These are phyloP conservation scores for Cygnus buccinator DNA, from an alignment of 2,113 vertebrate species.

Conservation along the genomic window DNA sequence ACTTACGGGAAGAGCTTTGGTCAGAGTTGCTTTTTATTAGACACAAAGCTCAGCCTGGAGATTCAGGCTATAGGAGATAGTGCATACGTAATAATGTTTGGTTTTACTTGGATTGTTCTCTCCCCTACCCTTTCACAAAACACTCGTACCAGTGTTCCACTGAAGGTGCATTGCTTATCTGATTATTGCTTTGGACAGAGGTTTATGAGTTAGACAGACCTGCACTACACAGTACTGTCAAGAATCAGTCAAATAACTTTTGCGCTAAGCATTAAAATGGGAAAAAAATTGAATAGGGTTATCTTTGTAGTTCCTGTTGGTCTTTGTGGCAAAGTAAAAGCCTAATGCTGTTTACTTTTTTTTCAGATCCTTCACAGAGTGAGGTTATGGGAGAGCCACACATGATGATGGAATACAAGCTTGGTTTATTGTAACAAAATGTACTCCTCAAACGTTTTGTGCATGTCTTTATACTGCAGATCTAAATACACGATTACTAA, in stretches of 20 bases:
- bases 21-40: not conserved
- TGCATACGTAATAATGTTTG: not conserved
- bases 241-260: not conserved
- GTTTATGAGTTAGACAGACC: not conserved
- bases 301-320: not conserved
- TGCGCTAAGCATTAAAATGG: not conserved
- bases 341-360: not conserved
- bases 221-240: not conserved
- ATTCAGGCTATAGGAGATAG: not conserved
- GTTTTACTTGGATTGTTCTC: not conserved
- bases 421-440: conserved; percentile 85
- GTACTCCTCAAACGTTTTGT: conserved; percentile 11
- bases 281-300: not conserved
- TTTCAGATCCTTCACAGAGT: conserved; percentile 89
- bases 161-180: not conserved
- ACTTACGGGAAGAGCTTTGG: not conserved
- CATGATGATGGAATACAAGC: conserved; percentile 91
- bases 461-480: conserved; percentile 23
- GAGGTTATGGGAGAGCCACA: conserved; percentile 97
- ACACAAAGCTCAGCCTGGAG: not conserved
- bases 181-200: not conserved
- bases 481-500: conserved; percentile 55
- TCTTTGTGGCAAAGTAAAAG: not conserved
- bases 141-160: not conserved
- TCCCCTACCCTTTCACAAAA: not conserved